Evolutionary conservation across 2,113 vertebrate species (phyloP).

Genomic region (Cebidichthys violaceus): DNA sequence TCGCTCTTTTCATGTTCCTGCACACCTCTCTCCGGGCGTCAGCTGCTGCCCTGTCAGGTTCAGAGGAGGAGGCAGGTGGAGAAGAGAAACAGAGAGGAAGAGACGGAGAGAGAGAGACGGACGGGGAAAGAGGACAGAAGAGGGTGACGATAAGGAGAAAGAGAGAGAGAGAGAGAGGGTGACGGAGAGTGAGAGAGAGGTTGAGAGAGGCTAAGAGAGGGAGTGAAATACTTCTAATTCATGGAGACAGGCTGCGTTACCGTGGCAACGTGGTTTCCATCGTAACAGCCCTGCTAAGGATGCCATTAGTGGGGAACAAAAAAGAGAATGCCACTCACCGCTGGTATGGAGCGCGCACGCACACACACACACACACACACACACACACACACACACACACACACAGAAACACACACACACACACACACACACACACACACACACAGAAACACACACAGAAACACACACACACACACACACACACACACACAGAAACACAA

Average conservation of each 20-base stretch:
- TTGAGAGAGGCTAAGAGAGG: constrained; percentile 55
- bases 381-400: constrained; percentile 40
- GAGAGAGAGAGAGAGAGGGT: constrained; percentile 28
- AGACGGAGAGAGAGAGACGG: constrained; percentile 39
- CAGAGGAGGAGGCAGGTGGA: constrained; percentile 54
- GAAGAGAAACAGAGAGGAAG: constrained; percentile 45
- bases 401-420: constrained; percentile 34
- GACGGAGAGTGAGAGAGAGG: constrained; percentile 34
- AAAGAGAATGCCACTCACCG: constrained; percentile 74
- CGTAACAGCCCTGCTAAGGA: constrained; percentile 83
- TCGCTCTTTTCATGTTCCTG: constrained; percentile 51
- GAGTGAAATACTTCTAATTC: constrained; percentile 81
- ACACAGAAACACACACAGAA: no score
- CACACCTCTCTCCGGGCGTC: constrained; percentile 56
- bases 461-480: constrained; percentile 21
- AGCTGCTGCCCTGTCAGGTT: constrained; percentile 74
- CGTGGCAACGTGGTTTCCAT: constrained; percentile 85
- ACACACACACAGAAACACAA: constrained; percentile 35
- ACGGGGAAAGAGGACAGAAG: constrained; percentile 4
- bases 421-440: constrained; percentile 22
- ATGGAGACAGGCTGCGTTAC: constrained; percentile 82
- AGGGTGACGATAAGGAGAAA: constrained; percentile 7
- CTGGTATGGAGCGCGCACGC: constrained; percentile 47
- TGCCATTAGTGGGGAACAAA: constrained; percentile 81
- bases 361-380: constrained; percentile 23